Conservation (phyloP, 2,888 invertebrate species). For the Machimus atricapillus region DNA sequence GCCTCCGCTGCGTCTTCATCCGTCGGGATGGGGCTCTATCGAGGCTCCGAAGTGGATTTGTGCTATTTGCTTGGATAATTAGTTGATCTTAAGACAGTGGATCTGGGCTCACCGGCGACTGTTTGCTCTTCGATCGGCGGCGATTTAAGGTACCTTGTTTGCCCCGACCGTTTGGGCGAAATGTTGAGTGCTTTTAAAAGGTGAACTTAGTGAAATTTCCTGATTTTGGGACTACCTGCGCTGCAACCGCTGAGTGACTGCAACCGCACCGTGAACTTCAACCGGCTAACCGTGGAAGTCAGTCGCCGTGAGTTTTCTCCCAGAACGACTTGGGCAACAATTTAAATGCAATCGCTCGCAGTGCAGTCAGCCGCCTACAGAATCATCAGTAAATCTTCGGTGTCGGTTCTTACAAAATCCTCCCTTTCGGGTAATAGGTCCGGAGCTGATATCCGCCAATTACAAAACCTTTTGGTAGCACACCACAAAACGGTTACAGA, state of each 20-base stretch:
- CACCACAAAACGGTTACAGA: neutral
- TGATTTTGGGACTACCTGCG: neutral
- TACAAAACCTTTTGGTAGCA: slow-evolving; percentile 31
- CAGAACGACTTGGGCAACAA: slow-evolving; percentile 8
- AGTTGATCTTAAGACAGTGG: slow-evolving; percentile 16
- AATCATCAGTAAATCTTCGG: slow-evolving; percentile 18
- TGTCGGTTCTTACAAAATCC: slow-evolving; percentile 26
- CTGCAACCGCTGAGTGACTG: neutral
- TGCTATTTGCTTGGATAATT: neutral
- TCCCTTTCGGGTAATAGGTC: slow-evolving; percentile 23
- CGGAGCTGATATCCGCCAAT: slow-evolving; percentile 22
- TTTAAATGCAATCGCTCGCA: slow-evolving; percentile 3
- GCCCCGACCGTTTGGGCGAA: neutral
- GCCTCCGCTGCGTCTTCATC: neutral
- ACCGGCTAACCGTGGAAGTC: neutral
- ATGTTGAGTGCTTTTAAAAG: neutral
- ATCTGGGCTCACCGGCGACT: neutral
- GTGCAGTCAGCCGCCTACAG: slow-evolving; percentile 15
- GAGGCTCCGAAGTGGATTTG: neutral
- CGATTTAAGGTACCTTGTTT: neutral
- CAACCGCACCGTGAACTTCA: neutral
- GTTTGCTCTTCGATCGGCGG: neutral
- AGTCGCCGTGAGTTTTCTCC: neutral
- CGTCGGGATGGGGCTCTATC: neutral
- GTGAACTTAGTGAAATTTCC: neutral